Base-by-base conservation (phyloP, 1,140 invertebrate genomes). In the Drosophila bipectinata region DNA sequence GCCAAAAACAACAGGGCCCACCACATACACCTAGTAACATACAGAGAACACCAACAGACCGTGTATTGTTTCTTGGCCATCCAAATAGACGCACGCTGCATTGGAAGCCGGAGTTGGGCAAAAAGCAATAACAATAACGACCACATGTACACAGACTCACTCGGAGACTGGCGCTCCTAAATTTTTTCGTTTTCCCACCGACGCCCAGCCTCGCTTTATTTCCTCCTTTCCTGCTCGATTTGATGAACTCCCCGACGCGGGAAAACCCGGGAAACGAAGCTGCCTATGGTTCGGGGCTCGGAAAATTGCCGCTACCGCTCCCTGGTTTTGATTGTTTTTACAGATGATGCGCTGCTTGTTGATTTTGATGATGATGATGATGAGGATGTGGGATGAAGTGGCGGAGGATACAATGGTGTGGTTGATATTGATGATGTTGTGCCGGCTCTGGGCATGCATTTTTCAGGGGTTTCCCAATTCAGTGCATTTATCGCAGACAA, bases 81-180 rank as follows among this genome's bases (percentile, higher is more conserved):
- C 56, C 66, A 39, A 72, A 72, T 76, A 68, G 82, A 84, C 76
- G 76, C 80, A 84, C 64, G 21, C 56, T 84, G 66, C 68, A 57
- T 45, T 44, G 18, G 45, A 51, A 45, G 39, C 55, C 44, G 39
- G 58, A 63, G 54, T 63, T 76, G 75, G 66, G 71, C 83, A 44
- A 77, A 79, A 77, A 77, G 76, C 83, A 83, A 88, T 88, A 88
- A 88, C 83, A 88, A 83, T 88, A 88, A 79, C 79, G 83, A 69
- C 62, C 76, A 79, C 76, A 89, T 84, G 77, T 72, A 72, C 61
- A 53, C 47, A 58, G 57, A 41, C 68, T 58, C 45, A 62, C 21
- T 39, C 45, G 7, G 44, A 47, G 44, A 21, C 18, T 47, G 3
- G 3, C 18, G 5, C 44, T 39, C 59, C 15, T 44, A 47, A 34